Percentiles rank a stretch among this genome's conserved stretches.
phyloP scores from a whole-genome alignment of 2,797 vertebrate species.

The Clarias platycephalus region DNA sequence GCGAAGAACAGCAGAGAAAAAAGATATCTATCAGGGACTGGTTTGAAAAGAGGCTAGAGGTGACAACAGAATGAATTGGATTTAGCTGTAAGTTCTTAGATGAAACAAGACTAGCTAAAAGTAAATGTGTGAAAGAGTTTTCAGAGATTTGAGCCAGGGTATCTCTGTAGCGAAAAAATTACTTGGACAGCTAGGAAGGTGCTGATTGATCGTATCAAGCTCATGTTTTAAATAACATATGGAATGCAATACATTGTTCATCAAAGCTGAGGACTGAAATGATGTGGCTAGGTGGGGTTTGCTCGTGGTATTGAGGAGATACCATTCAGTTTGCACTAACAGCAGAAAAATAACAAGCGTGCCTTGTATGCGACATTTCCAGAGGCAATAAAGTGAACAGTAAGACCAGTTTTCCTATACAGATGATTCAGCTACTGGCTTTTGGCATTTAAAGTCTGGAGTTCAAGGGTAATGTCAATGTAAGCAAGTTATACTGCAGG shows the following conservation, averaged over 20 bases:
- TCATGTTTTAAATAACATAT: background rate
- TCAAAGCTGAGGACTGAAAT: background rate
- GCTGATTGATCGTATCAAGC: background rate
- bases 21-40: conserved; percentile 32
- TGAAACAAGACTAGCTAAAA: conserved; percentile 17
- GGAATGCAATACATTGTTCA: background rate
- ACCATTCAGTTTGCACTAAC: conserved; percentile 15
- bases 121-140: conserved; percentile 21
- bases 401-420: conserved; percentile 17
- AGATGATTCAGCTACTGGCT: conserved; percentile 16
- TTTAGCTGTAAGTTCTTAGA: conserved; percentile 26
- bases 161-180: background rate
- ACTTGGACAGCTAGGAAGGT: background rate
- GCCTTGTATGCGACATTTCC: background rate
- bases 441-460: conserved; percentile 24
- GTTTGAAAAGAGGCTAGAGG: conserved; percentile 22
- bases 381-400: conserved; percentile 32
- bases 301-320: background rate
- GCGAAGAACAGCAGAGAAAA: conserved; percentile 2
- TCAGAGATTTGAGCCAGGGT: conserved; percentile 5
- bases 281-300: background rate
- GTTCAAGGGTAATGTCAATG: conserved; percentile 27
- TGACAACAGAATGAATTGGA: conserved; percentile 38
- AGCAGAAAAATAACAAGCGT: conserved; percentile 9
- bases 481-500: conserved; percentile 9